Evolutionary conservation across 1,140 invertebrate genomes (phyloP).

Genomic region (Lepidurus arcticus): DNA sequence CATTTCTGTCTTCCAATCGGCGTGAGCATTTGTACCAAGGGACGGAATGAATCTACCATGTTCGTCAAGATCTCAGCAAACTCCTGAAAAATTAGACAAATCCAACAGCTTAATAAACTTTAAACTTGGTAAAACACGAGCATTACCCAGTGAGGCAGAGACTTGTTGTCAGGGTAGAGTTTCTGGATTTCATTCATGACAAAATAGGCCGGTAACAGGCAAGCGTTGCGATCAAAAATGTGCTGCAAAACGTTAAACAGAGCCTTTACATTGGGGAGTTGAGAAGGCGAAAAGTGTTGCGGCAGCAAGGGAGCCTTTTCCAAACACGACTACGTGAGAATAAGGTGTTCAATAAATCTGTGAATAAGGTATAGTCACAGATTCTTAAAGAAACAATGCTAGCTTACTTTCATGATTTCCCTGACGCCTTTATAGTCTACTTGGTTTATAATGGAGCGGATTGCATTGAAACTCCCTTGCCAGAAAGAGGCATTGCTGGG

Average conservation of each 20-base stretch:
- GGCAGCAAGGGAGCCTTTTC: slow-evolving; percentile 80
- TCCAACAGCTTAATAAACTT: slow-evolving; percentile 30
- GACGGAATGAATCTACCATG: slow-evolving; percentile 56
- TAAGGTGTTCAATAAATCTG: too few species aligned
- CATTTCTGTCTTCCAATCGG: slow-evolving; percentile 83
- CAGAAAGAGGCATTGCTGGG: slow-evolving; percentile 49
- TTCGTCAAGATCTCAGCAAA: slow-evolving; percentile 73
- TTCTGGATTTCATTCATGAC: slow-evolving; percentile 91
- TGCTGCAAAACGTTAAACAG: slow-evolving; percentile 72
- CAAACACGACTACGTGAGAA: slow-evolving; percentile 60
- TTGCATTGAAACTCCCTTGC: slow-evolving; percentile 78
- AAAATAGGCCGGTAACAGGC: slow-evolving; percentile 71
- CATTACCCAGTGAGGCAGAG: slow-evolving; percentile 85
- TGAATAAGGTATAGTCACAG: too few species aligned
- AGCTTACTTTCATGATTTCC: slow-evolving; percentile 77
- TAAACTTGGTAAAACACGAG: neutral
- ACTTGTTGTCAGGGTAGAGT: slow-evolving; percentile 69
- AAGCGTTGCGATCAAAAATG: slow-evolving; percentile 88
- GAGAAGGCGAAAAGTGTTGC: slow-evolving; percentile 63
- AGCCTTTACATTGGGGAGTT: slow-evolving; percentile 71
- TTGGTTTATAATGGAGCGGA: slow-evolving; percentile 75
- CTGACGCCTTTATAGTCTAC: slow-evolving; percentile 93
- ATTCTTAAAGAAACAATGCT: neutral
- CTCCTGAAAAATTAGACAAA: slow-evolving; percentile 54
- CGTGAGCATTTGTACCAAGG: slow-evolving; percentile 82